Percentiles rank a stretch among this genome's conserved stretches.
These are phyloP conservation scores for Pseudobourletiella spinata DNA, from an alignment of 1,140 invertebrate genomes.

Conservation along the genomic window DNA sequence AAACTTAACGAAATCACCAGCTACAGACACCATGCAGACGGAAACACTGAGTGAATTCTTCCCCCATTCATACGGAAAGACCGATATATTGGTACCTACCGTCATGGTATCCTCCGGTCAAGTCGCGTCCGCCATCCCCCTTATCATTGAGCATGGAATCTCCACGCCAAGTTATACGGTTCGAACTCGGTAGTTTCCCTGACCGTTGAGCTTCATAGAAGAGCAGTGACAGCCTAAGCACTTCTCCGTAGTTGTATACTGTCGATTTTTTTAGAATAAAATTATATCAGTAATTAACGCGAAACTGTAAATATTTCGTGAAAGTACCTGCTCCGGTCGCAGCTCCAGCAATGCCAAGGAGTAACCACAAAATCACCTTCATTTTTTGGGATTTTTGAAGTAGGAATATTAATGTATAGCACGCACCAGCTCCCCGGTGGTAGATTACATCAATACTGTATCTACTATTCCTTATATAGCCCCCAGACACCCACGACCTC, in stretches of 20 bases:
- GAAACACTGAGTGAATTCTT: neutral
- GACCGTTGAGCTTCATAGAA: slow-evolving; percentile 44
- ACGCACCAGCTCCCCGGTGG: too few relatives aligned
- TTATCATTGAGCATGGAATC: slow-evolving; percentile 41
- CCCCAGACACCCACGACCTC: too few relatives aligned
- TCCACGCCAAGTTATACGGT: slow-evolving; percentile 39
- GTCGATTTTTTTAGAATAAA: too few relatives aligned
- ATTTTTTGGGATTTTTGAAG: too few relatives aligned
- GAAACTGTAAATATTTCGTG: too few relatives aligned
- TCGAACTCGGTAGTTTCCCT: slow-evolving; percentile 39
- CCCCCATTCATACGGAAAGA: neutral
- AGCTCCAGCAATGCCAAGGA: too few relatives aligned
- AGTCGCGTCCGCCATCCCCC: slow-evolving; percentile 39
- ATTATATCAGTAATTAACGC: too few relatives aligned
- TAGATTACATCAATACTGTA: too few relatives aligned
- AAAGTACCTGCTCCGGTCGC: too few relatives aligned
- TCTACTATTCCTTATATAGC: too few relatives aligned
- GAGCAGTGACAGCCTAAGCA: slow-evolving; percentile 40
- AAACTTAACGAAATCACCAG: slow-evolving; percentile 44
- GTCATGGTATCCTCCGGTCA: slow-evolving; percentile 45
- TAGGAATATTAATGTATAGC: too few relatives aligned
- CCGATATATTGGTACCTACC: neutral
- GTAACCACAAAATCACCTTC: too few relatives aligned
- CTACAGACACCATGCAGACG: slow-evolving; percentile 33
- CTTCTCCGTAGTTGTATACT: slow-evolving; percentile 37